Conservation (phyloP, 1,140 invertebrate genomes). For the Drosophila biarmipes region DNA sequence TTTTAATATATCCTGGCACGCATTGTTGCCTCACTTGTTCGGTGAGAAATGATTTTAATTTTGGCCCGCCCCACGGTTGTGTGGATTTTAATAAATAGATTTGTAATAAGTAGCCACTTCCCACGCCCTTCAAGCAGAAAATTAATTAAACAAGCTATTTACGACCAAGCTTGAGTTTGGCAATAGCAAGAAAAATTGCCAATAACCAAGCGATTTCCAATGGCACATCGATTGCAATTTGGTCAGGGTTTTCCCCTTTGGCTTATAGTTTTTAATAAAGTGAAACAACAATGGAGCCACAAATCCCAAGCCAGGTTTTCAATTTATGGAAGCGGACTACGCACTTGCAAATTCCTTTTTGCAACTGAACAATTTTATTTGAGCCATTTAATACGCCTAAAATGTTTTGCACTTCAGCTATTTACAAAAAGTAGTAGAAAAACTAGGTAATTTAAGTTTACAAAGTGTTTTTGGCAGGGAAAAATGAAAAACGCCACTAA, state of each 20-base stretch:
- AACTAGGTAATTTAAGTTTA: too few species aligned
- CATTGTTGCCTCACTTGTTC: conserved; percentile 64
- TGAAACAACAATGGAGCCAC: neutral
- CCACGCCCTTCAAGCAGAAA: too few species aligned
- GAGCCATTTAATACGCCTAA: neutral
- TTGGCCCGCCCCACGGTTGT: conserved; percentile 29
- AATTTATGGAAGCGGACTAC: neutral
- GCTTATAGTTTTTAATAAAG: conserved; percentile 3
- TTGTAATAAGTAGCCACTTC: conserved; percentile 16
- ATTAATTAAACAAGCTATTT: neutral
- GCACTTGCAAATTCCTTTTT: neutral
- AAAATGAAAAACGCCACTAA: neutral
- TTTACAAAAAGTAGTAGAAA: too few species aligned
- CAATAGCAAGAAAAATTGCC: neutral
- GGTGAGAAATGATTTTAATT: conserved; percentile 71
- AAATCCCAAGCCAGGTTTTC: neutral
- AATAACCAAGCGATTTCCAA: conserved; percentile 1
- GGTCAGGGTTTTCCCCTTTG: neutral
- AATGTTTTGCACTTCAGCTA: neutral
- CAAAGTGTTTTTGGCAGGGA: too few species aligned
- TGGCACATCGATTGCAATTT: neutral
- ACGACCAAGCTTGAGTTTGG: neutral
- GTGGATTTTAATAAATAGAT: conserved; percentile 46
- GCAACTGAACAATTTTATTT: neutral
- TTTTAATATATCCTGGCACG: conserved; percentile 72